Percentiles rank a stretch among this genome's conserved stretches.
Conservation (phyloP, 2,113 vertebrate genomes). For the Xiphophorus couchianus region DNA sequence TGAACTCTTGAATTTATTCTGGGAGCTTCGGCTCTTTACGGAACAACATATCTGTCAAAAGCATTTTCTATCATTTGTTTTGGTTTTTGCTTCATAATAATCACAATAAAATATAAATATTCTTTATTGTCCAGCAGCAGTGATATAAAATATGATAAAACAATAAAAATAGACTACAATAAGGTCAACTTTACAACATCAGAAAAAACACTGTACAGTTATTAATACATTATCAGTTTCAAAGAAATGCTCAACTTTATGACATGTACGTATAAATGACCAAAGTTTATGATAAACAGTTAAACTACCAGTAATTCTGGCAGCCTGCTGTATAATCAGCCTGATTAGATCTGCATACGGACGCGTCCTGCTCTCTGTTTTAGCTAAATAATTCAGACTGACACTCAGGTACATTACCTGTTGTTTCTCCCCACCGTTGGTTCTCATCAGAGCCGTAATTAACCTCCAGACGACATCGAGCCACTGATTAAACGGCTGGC, state of each 20-base stretch:
- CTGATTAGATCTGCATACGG: background rate
- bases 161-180: too few species aligned
- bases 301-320: background rate
- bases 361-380: background rate
- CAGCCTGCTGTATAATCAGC: background rate
- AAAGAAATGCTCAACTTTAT: background rate
- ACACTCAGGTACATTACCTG: constrained; percentile 17
- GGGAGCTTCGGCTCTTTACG: too few species aligned
- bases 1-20: too few species aligned
- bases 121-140: too few species aligned
- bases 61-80: too few species aligned
- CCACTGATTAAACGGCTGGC: constrained; percentile 56
- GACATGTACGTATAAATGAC: background rate
- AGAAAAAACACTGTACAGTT: background rate
- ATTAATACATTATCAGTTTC: background rate
- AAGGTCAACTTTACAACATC: too few species aligned
- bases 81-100: too few species aligned
- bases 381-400: constrained; percentile 10
- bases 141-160: too few species aligned
- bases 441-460: constrained; percentile 66
- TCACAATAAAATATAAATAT: too few species aligned
- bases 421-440: constrained; percentile 45
- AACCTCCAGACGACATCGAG: constrained; percentile 53
- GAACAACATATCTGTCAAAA: too few species aligned
- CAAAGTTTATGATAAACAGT: background rate